phyloP scores from a whole-genome alignment of 2,888 invertebrate genomes.

The Drosophila aldrichi region DNA sequence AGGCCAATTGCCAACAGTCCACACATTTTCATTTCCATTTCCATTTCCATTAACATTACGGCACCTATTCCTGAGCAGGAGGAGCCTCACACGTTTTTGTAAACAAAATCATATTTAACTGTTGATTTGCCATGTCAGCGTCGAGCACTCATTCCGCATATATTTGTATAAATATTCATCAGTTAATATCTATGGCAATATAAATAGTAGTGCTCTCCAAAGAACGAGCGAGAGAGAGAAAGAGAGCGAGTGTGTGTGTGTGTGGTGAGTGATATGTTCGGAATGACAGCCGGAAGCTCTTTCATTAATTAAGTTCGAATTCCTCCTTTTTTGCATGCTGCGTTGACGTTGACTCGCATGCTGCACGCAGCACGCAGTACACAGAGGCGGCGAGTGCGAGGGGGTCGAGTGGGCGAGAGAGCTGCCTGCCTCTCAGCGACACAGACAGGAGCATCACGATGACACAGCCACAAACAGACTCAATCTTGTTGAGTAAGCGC shows the following conservation, averaged over 20 bases:
- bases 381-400: constrained; percentile 11
- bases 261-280: constrained; percentile 1
- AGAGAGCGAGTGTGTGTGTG: background rate
- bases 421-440: background rate
- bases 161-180: constrained; percentile 68
- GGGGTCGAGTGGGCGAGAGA: constrained; percentile 1
- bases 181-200: constrained; percentile 52
- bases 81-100: constrained; percentile 61
- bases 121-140: constrained; percentile 70
- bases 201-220: constrained; percentile 52
- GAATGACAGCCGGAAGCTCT: constrained; percentile 45
- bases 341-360: constrained; percentile 19
- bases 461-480: constrained; percentile 66
- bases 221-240: background rate
- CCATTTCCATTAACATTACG: constrained; percentile 11
- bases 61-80: background rate
- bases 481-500: constrained; percentile 80
- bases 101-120: constrained; percentile 65
- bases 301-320: constrained; percentile 73
- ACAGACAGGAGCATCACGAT: constrained; percentile 40
- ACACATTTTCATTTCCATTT: constrained; percentile 15
- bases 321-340: constrained; percentile 31
- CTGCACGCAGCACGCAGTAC: constrained; percentile 26
- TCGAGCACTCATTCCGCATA: constrained; percentile 22
- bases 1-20: constrained; percentile 55